phyloP scores from a whole-genome alignment of 2,888 invertebrate genomes.

The Amiota minor region DNA sequence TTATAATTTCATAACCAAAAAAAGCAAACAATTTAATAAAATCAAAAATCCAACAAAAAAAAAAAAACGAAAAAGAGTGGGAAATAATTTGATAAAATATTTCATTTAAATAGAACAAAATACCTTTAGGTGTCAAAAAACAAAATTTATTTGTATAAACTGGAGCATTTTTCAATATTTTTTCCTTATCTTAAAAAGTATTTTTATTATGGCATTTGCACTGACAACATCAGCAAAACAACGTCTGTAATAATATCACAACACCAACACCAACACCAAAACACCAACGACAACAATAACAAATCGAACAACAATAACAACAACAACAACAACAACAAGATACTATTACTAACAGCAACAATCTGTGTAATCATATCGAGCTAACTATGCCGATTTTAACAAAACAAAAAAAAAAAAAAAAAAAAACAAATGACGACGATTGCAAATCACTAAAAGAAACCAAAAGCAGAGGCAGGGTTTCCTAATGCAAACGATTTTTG shows the following conservation, averaged over 20 bases:
- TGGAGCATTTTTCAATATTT: too few species aligned
- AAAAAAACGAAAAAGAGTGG: too few species aligned
- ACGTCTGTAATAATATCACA: too few species aligned
- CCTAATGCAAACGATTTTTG: background rate
- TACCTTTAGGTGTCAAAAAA: conserved; percentile 7
- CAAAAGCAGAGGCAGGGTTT: background rate
- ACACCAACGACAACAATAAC: conserved; percentile 27
- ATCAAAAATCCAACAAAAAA: too few species aligned
- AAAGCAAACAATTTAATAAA: background rate
- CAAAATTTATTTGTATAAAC: conserved; percentile 5
- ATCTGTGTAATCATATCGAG: background rate
- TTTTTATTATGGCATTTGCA: conserved; percentile 15
- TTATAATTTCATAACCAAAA: too few species aligned
- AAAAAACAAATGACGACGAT: background rate
- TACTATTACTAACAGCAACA: background rate
- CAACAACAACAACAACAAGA: conserved; percentile 32
- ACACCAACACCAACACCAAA: conserved; percentile 8
- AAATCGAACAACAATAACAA: conserved; percentile 27
- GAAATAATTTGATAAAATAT: too few species aligned
- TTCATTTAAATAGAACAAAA: background rate
- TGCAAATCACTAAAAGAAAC: conserved; percentile 1
- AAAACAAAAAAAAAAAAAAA: background rate
- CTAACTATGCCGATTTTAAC: background rate
- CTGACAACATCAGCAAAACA: conserved; percentile 21
- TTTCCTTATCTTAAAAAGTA: background rate